A percentile compares a stretch with the other conserved stretches of the same genome.
These are phyloP conservation scores for Galeopterus variegatus DNA, from an alignment of 2,113 vertebrate genomes.

Conservation along the genomic window DNA sequence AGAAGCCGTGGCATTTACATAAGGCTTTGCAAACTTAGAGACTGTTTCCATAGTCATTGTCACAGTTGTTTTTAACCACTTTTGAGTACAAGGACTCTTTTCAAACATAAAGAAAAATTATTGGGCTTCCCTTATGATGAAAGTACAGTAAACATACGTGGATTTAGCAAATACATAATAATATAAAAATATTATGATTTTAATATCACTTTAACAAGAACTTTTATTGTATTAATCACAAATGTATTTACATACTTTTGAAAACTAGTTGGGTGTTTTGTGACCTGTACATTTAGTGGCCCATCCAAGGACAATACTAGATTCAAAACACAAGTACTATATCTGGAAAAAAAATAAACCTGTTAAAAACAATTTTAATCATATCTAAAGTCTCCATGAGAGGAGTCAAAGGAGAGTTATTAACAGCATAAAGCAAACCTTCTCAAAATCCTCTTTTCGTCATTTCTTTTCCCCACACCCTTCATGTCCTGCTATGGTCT, in stretches of 20 bases:
- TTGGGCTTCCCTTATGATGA: not conserved
- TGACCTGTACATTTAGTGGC: not conserved
- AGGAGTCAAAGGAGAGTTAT: not conserved
- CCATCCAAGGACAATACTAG: not conserved
- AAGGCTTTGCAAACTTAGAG: not conserved
- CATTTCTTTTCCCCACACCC: not conserved
- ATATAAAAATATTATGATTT: not conserved
- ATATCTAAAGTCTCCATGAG: not conserved
- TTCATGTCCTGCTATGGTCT: not conserved
- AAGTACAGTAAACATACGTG: not conserved
- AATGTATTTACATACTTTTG: not conserved
- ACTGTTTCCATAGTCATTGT: not conserved
- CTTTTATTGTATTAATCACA: slow-evolving; percentile 21
- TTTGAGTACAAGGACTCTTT: not conserved
- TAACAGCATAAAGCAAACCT: not conserved
- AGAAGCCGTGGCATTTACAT: not conserved
- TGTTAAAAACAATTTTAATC: not conserved
- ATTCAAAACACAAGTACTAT: not conserved
- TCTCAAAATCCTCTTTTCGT: not conserved
- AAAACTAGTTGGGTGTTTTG: not conserved
- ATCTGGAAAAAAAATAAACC: not conserved
- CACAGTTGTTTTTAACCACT: not conserved
- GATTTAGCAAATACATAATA: not conserved
- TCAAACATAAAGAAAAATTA: not conserved
- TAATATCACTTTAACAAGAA: not conserved